Evolutionary conservation across 1,140 invertebrate species (phyloP).

Genomic region (Drosophila obscura): DNA sequence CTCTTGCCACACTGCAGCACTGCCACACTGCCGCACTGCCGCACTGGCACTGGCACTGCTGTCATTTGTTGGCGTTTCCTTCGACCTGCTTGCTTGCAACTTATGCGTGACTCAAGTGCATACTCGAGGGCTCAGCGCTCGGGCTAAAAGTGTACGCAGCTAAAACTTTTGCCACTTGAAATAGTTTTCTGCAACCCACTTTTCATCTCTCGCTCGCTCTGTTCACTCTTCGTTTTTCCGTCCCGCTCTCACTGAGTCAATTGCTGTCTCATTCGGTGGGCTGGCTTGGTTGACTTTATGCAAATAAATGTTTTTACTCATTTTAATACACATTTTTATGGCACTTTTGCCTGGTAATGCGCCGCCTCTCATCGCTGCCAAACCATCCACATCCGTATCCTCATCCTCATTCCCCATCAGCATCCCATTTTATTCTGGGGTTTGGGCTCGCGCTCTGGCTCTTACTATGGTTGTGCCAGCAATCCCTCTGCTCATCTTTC

Average conservation of each 20-base stretch:
- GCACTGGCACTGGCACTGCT: constrained; percentile 38
- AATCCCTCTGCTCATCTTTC: constrained; percentile 46
- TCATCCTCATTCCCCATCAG: not conserved
- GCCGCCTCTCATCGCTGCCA: constrained; percentile 49
- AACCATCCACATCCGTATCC: constrained; percentile 5
- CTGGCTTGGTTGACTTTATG: constrained; percentile 66
- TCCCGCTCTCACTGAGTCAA: constrained; percentile 16
- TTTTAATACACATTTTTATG: constrained; percentile 82
- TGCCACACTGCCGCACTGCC: constrained; percentile 1
- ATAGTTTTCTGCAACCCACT: constrained; percentile 66
- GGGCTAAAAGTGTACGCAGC: constrained; percentile 74
- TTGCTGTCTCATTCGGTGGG: constrained; percentile 55
- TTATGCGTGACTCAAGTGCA: constrained; percentile 81
- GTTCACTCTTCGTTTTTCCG: not conserved
- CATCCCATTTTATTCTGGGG: not conserved
- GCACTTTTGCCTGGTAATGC: constrained; percentile 75
- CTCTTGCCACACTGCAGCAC: too few relatives aligned
- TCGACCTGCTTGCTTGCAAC: constrained; percentile 75
- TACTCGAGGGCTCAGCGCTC: constrained; percentile 67
- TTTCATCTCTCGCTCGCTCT: constrained; percentile 9
- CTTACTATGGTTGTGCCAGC: too few relatives aligned
- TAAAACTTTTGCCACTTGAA: constrained; percentile 80
- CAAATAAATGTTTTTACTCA: constrained; percentile 82
- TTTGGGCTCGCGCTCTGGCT: too few relatives aligned
- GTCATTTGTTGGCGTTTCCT: constrained; percentile 73